These are phyloP conservation scores for Falco rusticolus DNA, from an alignment of 2,797 vertebrate species.

Conservation along the genomic window DNA sequence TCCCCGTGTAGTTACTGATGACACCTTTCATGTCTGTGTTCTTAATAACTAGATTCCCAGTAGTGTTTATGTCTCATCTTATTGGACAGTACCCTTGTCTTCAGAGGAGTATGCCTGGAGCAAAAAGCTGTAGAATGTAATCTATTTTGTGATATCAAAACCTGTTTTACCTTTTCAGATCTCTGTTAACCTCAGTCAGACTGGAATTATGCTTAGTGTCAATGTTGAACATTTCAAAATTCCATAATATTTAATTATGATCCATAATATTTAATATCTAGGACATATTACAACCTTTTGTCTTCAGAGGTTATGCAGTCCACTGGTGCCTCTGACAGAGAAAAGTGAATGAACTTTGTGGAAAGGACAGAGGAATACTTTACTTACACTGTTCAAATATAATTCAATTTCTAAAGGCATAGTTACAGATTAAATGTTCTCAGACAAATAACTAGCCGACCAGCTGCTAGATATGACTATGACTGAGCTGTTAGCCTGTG, in stretches of 20 bases:
- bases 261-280: background rate
- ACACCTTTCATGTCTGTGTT: background rate
- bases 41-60: background rate
- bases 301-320: background rate
- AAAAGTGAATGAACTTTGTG: background rate
- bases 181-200: background rate
- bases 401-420: background rate
- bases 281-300: background rate
- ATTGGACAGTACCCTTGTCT: background rate
- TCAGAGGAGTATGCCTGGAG: background rate
- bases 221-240: background rate
- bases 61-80: background rate
- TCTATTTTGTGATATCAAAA: background rate
- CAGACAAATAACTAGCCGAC: background rate
- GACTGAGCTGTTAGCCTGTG: background rate
- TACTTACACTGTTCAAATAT: background rate
- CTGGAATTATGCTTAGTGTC: background rate
- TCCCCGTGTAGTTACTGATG: background rate
- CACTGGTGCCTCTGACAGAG: background rate
- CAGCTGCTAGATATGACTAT: background rate
- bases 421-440: background rate
- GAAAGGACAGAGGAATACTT: background rate
- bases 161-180: background rate
- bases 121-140: background rate
- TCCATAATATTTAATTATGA: background rate